Evolutionary conservation across 2,113 vertebrate genomes (phyloP), one percentile per base, ranked within the genome.

Genomic region (Brachypteracias leptosomus): DNA sequence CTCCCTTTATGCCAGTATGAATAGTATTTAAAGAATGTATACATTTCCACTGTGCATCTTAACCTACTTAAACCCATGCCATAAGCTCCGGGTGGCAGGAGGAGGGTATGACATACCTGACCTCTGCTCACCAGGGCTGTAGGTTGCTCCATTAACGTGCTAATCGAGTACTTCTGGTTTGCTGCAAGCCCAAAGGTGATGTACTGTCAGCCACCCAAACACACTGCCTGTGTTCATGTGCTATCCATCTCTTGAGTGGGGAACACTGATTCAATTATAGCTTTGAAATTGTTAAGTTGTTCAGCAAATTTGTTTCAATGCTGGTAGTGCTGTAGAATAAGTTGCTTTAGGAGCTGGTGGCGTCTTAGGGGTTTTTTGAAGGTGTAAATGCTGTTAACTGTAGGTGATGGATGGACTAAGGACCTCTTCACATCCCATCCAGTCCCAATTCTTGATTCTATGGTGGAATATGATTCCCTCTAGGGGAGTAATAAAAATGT

Each of bases 151-250:
- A 2, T 63, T 44, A 16, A n/a, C 0, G 28, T 82, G 47, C 47
- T 72, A 2, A 36, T 62, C 4, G 11, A 17, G 13, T 22, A 0
- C 18, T 80, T 35, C 44, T 81, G 77, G 6, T 66, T 73, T 85
- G 26, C 73, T 58, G n/a, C n/a, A 31, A 70, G 49, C 44, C 28
- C 54, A 3, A 6, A 36, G 44, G 7, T 14, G 40, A 5, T 0
- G 12, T n/a, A 12, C 40, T 24, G 2, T 62, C 70, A 63, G 70
- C 54, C 35, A 9, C 35, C 22, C 14, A 8, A 75, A 28, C 46
- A n/a, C 70, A 1, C 46, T 8, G 8, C 26, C 0, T 1, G 33
- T 51, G 54, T 74, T 89, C 3, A 1, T 0, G 0, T 4, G 12
- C 42, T 72, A 21, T 1, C 62, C n/a, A 3, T 35, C 38, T 46